Base-by-base conservation (phyloP, 2,888 invertebrate species). In the Pollenia angustigena region DNA sequence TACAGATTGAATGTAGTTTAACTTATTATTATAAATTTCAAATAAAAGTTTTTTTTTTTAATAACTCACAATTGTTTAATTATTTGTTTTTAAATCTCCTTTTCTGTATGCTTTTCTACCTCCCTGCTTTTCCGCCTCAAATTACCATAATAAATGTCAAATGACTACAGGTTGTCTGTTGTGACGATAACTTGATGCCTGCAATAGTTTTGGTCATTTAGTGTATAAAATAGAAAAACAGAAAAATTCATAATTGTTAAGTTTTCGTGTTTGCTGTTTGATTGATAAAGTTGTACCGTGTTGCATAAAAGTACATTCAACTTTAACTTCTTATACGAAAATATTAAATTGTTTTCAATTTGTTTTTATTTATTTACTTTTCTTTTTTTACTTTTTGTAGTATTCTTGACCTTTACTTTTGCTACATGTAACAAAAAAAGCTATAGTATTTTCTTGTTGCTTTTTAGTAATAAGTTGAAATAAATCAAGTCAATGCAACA, bases 241-340 rank as follows among this genome's bases (percentile, higher is more conserved):
- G 14, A 18, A 69, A 50, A 32, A 23, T 1, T 40, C n/a, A 52
- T 10, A 44, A 18, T 50, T 14, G 14, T 11, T 58, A 32, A 11
- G 40, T 66, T 64, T 81, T 72, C 58, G 23, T 66, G 68, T 69
- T 58, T 12, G 42, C 58, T 48, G 2, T 23, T 32, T 78, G 16
- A 64, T 54, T 44, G 44, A 32, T 54, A 76, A 32, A 11, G 23
- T 54, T 52, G 44, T 75, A 52, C 68, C 68, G 68, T 58, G 50
- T 50, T 32, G 32, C 32, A 60, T 42, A 32, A 75, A 75, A 82
- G 75, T 75, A 52, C 68, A 69, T 82, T 82, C 68, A 82, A 75
- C 75, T 82, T 60, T 32, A 16, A 72, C n/a, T 56, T 14, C 18
- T 68, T 16, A 18, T 23, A 40, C 18, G 40, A n/a, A 18, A 50